Evolutionary conservation across 2,797 vertebrate genomes (phyloP).

Genomic region (Morus bassanus): DNA sequence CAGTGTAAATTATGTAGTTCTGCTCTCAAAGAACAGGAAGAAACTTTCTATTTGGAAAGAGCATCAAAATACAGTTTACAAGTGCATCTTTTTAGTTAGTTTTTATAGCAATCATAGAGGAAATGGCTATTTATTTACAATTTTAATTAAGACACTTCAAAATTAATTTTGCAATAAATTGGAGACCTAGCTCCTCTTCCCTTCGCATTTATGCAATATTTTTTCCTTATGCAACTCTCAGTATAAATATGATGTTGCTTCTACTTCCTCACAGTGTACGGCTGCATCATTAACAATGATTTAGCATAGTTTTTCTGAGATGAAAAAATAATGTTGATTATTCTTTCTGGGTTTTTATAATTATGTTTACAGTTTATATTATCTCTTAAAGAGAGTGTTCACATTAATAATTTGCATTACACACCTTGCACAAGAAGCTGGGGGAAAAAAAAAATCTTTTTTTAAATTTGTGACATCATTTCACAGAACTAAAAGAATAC

Average conservation of each 20-base stretch:
- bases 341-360: neutral
- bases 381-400: neutral
- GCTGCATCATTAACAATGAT: neutral
- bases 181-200: neutral
- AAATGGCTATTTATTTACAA: neutral
- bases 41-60: neutral
- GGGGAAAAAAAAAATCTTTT: accelerated
- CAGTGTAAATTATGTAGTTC: neutral
- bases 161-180: neutral
- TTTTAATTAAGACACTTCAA: neutral
- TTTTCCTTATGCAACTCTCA: neutral
- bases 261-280: neutral
- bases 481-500: neutral
- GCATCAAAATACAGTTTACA: neutral
- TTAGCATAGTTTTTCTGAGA: neutral
- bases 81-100: neutral
- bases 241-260: neutral
- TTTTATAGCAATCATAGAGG: neutral
- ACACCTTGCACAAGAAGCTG: neutral
- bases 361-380: neutral
- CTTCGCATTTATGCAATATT: neutral
- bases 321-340: neutral
- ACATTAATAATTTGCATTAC: neutral
- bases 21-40: neutral
- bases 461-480: neutral